phyloP scores from a whole-genome alignment of 1,140 invertebrate species.

The Drosophila nigrodunni region DNA sequence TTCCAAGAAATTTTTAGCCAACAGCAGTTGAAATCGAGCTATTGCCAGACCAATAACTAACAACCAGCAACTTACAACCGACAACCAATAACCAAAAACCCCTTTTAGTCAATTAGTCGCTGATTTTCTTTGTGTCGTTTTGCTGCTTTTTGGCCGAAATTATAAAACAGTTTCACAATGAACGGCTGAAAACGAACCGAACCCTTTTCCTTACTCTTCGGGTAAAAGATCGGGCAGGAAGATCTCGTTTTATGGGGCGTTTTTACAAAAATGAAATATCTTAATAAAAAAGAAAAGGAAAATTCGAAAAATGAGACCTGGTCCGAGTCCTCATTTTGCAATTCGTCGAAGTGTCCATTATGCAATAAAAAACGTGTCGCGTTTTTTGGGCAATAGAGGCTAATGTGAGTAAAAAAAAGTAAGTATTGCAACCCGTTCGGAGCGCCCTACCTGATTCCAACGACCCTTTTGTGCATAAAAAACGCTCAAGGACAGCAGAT shows the following conservation, averaged over 20 bases:
- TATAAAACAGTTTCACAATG: conserved; percentile 58
- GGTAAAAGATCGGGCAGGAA: background rate
- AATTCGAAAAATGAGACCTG: background rate
- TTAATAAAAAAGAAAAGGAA: conserved; percentile 6
- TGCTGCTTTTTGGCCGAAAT: conserved; percentile 48
- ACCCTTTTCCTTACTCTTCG: conserved; percentile 50
- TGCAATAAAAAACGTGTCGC: conserved; percentile 70
- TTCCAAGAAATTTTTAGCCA: conserved; percentile 23
- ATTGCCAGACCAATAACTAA: background rate
- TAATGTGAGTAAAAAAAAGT: conserved; percentile 17
- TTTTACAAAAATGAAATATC: conserved; percentile 18
- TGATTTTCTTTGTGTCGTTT: conserved; percentile 69
- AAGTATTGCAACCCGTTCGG: conserved; percentile 66
- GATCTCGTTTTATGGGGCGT: conserved; percentile 18
- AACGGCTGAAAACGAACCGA: conserved; percentile 14
- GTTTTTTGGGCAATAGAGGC: conserved; percentile 59
- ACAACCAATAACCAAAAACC: conserved; percentile 43
- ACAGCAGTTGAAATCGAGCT: conserved; percentile 7
- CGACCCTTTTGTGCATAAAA: conserved; percentile 41
- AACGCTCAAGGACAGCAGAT: conserved; percentile 61
- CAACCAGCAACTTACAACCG: too few relatives aligned
- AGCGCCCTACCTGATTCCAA: conserved; percentile 33
- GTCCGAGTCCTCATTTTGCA: background rate
- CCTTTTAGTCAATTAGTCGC: conserved; percentile 82
- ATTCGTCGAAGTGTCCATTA: conserved; percentile 62